A percentile compares a stretch with the other conserved stretches of the same genome.
Evolutionary conservation across 2,797 vertebrate species (phyloP).

Genomic region (Leptoclinus maculatus): DNA sequence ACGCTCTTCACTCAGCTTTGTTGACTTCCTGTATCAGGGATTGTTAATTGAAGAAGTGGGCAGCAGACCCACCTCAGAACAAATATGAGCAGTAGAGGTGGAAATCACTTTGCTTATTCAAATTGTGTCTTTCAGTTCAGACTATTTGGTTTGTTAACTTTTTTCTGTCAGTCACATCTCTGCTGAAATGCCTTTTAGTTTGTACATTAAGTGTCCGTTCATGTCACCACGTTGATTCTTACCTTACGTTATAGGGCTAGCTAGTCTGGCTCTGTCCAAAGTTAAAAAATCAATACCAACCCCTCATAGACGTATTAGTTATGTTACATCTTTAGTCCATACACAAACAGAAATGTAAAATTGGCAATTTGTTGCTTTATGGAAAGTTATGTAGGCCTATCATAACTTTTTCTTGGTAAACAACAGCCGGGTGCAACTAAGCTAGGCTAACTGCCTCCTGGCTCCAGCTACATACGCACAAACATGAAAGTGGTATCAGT

Average conservation of each 20-base stretch:
- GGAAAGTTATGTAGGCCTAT: not conserved
- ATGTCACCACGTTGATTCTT: not conserved
- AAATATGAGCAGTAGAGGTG: not conserved
- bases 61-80: not conserved
- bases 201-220: not conserved
- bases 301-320: not conserved
- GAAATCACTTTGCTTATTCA: not conserved
- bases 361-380: not conserved
- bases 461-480: not conserved
- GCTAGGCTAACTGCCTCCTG: not conserved
- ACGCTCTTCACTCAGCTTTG: conserved; percentile 32
- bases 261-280: not conserved
- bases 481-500: not conserved
- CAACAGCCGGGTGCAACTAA: too few relatives aligned
- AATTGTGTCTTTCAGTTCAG: not conserved
- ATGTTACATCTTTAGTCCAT: not conserved
- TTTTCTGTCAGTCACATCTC: not conserved
- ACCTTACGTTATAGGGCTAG: not conserved
- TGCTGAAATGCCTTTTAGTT: not conserved
- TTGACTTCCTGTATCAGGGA: conserved; percentile 33
- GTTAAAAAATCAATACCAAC: not conserved
- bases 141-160: not conserved
- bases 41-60: conserved; percentile 25
- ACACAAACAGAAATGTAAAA: not conserved
- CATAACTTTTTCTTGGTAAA: not conserved